phyloP scores from a whole-genome alignment of 2,888 invertebrate genomes.

The Epinotia nisella region DNA sequence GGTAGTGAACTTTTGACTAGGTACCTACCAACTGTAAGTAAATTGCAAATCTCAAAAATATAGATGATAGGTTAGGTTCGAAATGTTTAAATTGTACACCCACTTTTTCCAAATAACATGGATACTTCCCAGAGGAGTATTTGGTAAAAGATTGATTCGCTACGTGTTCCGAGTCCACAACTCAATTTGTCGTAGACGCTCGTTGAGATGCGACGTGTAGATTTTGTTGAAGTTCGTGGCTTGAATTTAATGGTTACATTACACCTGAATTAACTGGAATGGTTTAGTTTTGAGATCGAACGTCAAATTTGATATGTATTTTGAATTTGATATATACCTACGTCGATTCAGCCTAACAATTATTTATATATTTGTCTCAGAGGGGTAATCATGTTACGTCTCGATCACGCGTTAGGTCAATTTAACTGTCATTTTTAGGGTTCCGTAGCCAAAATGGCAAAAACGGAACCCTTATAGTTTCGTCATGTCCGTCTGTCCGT shows the following conservation, averaged over 20 bases:
- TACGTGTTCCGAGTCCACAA: constrained; percentile 39
- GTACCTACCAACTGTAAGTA: too few relatives aligned
- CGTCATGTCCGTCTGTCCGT: too few relatives aligned
- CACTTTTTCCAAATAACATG: neutral
- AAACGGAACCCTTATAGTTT: too few relatives aligned
- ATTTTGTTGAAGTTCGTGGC: constrained; percentile 35
- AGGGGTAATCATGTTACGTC: too few relatives aligned
- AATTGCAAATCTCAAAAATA: too few relatives aligned
- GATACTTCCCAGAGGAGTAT: constrained; percentile 4
- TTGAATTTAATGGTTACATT: constrained; percentile 28
- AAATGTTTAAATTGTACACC: neutral
- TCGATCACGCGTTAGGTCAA: too few relatives aligned
- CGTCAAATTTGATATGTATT: neutral
- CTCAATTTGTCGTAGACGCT: constrained; percentile 32
- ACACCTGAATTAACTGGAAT: neutral
- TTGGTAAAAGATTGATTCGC: constrained; percentile 30
- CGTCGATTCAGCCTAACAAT: too few relatives aligned
- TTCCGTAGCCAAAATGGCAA: too few relatives aligned
- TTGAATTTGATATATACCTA: too few relatives aligned
- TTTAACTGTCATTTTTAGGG: too few relatives aligned
- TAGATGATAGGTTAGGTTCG: neutral
- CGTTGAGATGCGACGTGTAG: constrained; percentile 40
- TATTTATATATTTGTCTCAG: too few relatives aligned
- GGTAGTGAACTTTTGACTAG: too few relatives aligned
- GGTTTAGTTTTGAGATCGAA: neutral